Evolutionary conservation across 2,797 vertebrate genomes (phyloP).

Genomic region (Luscinia megarhynchos): DNA sequence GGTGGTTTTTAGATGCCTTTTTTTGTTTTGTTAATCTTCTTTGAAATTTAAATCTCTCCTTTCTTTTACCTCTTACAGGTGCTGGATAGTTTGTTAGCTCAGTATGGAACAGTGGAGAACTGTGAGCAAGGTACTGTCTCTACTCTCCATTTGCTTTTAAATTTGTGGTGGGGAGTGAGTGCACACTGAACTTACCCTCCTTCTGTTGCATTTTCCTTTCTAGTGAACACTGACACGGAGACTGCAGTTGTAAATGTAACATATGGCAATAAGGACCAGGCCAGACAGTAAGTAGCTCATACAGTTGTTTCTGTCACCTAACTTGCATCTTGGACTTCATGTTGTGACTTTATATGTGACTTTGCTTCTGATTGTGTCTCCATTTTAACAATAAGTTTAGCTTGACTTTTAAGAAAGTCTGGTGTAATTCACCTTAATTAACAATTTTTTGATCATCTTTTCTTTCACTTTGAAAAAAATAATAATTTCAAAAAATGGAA

Average conservation of each 20-base stretch:
- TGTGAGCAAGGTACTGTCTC: conserved; percentile 94
- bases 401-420: not conserved
- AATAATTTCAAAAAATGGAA: not conserved
- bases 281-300: conserved; percentile 90
- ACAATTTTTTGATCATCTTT: not conserved
- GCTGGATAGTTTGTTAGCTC: conserved; percentile 94
- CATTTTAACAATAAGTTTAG: not conserved
- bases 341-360: not conserved
- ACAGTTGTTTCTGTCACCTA: not conserved
- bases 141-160: conserved; percentile 40
- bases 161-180: conserved; percentile 9
- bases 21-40: not conserved
- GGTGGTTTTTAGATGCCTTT: not conserved
- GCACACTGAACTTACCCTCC: conserved; percentile 42
- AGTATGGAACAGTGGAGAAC: conserved; percentile 97
- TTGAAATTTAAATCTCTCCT: conserved; percentile 57
- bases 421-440: not conserved
- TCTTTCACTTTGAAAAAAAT: not conserved
- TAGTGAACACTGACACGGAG: conserved; percentile 98
- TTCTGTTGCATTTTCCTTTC: conserved; percentile 28
- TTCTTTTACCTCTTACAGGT: conserved; percentile 81
- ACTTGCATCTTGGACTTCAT: not conserved
- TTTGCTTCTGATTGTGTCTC: not conserved
- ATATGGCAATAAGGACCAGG: conserved; percentile 95
- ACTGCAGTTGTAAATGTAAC: conserved; percentile 98